A percentile compares a stretch with the other conserved stretches of the same genome.
phyloP scores from a whole-genome alignment of 2,113 vertebrate genomes.

The Anthoscopus minutus region DNA sequence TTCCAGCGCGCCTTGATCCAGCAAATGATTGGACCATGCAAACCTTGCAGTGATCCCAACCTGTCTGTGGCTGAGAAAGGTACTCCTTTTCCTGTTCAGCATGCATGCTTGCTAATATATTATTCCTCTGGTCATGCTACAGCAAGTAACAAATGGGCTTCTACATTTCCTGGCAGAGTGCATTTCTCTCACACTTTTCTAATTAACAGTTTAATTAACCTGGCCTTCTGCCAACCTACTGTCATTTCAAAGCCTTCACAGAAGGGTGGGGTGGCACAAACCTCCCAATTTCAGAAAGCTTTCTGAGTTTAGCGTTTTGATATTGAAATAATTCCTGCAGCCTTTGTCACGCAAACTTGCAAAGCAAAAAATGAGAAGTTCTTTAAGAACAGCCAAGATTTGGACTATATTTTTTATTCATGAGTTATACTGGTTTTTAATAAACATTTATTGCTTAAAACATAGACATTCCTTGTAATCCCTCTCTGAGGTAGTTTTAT shows the following conservation, averaged over 20 bases:
- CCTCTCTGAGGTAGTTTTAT: neutral
- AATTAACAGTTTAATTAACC: slow-evolving; percentile 32
- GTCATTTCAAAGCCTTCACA: neutral
- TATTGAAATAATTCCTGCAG: neutral
- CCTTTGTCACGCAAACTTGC: neutral
- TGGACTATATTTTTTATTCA: neutral
- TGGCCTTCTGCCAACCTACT: neutral
- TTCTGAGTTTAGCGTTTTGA: neutral
- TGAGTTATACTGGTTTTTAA: neutral
- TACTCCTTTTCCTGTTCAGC: slow-evolving; percentile 43
- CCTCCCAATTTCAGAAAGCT: neutral
- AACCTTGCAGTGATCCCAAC: slow-evolving; percentile 91
- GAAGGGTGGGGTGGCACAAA: neutral
- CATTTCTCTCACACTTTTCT: slow-evolving; percentile 1
- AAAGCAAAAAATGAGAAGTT: neutral
- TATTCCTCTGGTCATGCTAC: neutral
- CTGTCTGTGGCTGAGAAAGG: slow-evolving; percentile 92
- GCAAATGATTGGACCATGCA: slow-evolving; percentile 93
- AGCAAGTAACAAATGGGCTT: neutral
- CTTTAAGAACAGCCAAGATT: neutral
- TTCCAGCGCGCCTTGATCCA: slow-evolving; percentile 94
- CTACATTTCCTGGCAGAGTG: neutral
- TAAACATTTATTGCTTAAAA: neutral
- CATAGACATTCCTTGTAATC: neutral
- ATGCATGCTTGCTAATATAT: neutral